Evolutionary conservation across 2,113 vertebrate genomes (phyloP).

Genomic region (Rhizomys pruinosus): DNA sequence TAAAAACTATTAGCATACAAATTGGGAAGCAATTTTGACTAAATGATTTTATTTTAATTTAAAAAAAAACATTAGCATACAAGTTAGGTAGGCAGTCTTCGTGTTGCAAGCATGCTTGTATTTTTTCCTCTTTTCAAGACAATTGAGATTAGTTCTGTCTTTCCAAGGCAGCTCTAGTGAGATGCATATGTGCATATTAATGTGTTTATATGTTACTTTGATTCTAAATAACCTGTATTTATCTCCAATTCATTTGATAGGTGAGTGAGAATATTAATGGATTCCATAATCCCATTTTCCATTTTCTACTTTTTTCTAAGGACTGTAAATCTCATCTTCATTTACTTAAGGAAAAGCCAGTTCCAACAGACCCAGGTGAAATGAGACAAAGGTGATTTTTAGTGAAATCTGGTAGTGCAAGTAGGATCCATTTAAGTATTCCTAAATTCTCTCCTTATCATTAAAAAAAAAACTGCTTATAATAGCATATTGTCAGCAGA

Average conservation of each 20-base stretch:
- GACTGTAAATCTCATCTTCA: conserved; percentile 84
- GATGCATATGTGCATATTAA: conserved; percentile 76
- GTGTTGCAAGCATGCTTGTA: background rate
- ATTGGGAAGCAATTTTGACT: background rate
- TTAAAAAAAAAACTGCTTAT: background rate
- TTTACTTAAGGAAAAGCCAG: conserved; percentile 54
- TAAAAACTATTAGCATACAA: conserved; percentile 65
- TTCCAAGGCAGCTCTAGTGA: conserved; percentile 58
- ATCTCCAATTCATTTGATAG: conserved; percentile 84
- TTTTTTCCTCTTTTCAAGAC: conserved; percentile 44
- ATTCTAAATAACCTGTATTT: conserved; percentile 84
- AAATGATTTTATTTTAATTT: conserved; percentile 73
- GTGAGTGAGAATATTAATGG: conserved; percentile 84
- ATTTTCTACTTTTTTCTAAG: conserved; percentile 81
- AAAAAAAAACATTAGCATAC: conserved; percentile 65
- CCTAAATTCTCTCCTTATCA: background rate
- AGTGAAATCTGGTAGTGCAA: conserved; percentile 1
- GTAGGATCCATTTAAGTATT: background rate
- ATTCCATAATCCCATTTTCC: conserved; percentile 87
- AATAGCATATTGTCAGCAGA: background rate
- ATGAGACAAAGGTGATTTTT: conserved; percentile 68
- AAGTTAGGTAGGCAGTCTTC: conserved; percentile 42
- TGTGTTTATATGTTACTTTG: conserved; percentile 83
- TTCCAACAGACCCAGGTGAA: conserved; percentile 69
- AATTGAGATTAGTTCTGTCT: conserved; percentile 39